A percentile compares a stretch with the other conserved stretches of the same genome.
These are phyloP conservation scores for Melanocharis versteri DNA, from an alignment of 2,113 vertebrate species.

Conservation along the genomic window DNA sequence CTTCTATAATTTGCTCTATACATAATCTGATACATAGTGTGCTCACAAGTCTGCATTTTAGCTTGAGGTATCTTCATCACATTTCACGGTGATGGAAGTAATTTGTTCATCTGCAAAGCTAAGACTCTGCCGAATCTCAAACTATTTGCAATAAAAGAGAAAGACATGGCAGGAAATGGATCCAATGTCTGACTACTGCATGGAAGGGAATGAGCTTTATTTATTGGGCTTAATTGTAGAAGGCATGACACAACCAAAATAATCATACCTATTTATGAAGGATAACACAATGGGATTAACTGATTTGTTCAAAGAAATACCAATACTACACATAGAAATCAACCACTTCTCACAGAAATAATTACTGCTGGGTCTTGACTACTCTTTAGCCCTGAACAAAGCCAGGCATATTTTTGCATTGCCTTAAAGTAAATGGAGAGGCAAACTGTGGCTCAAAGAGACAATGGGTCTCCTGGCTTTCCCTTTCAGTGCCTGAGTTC, in stretches of 20 bases:
- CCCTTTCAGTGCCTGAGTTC: background rate
- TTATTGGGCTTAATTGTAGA: background rate
- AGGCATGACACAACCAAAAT: background rate
- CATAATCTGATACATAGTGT: background rate
- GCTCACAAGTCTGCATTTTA: background rate
- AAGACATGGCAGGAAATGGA: background rate
- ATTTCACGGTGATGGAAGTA: background rate
- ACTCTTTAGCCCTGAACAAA: background rate
- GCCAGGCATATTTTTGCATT: conserved; percentile 11
- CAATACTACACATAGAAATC: background rate
- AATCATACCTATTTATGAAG: background rate
- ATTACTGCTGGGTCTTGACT: background rate
- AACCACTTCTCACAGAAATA: background rate
- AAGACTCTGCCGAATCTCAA: background rate
- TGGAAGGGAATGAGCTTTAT: background rate
- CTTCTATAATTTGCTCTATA: background rate
- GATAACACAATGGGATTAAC: background rate
- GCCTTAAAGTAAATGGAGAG: background rate
- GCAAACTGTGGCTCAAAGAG: conserved; percentile 11
- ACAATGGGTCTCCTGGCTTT: background rate
- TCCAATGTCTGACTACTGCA: background rate
- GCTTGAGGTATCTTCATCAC: background rate
- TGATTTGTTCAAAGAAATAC: background rate
- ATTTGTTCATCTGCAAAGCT: background rate
- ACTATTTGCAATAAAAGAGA: background rate